These are phyloP conservation scores for Lanius collurio DNA, from an alignment of 2,113 vertebrate genomes.

Conservation along the genomic window DNA sequence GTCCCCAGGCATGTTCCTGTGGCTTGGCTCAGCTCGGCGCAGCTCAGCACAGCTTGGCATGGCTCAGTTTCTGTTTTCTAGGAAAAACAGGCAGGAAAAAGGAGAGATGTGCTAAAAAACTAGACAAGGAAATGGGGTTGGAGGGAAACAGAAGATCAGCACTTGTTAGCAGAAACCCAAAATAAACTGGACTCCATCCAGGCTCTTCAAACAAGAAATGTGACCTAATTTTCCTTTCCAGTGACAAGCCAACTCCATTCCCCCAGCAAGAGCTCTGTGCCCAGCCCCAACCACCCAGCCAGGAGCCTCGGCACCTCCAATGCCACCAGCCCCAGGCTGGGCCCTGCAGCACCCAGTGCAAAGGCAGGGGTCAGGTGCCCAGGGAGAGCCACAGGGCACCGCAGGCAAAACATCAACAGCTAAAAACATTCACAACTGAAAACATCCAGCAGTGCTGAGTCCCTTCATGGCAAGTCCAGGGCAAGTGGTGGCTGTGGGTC, in stretches of 20 bases:
- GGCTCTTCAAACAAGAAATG: neutral
- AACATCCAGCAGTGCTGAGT: neutral
- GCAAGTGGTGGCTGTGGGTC: neutral
- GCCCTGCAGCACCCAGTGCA: neutral
- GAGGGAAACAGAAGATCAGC: neutral
- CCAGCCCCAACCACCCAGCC: accelerated
- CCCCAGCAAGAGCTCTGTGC: neutral
- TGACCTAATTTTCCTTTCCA: neutral
- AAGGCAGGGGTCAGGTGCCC: accelerated
- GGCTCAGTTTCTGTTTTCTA: neutral
- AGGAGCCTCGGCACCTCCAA: accelerated
- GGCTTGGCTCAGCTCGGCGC: neutral
- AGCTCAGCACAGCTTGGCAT: accelerated
- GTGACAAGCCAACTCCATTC: neutral
- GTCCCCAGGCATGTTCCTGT: neutral
- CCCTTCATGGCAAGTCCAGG: neutral
- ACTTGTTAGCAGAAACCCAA: neutral
- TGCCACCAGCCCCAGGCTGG: neutral
- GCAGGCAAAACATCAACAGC: accelerated
- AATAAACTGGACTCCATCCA: neutral
- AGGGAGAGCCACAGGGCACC: neutral
- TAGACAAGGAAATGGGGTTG: neutral
- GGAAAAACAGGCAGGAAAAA: neutral
- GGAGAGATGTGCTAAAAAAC: neutral
- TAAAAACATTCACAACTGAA: neutral